Base-by-base conservation (phyloP, 2,888 invertebrate species). In the Meandrusa payeni region DNA sequence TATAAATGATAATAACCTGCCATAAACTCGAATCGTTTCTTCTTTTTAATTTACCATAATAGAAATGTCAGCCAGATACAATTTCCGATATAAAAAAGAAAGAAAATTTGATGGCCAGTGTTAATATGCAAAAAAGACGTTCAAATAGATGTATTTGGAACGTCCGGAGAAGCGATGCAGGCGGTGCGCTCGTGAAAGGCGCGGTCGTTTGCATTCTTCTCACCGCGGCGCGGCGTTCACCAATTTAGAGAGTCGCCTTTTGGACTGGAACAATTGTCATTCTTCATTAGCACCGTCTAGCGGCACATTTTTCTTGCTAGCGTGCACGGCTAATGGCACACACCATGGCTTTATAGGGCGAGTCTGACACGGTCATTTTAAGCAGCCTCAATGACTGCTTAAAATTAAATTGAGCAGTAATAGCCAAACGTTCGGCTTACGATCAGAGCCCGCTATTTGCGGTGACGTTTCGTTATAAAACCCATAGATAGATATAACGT, bases 181-280 rank as follows among this genome's bases (percentile, higher is more conserved):
- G 10, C 36, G 26, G 23, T 42, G 41, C 20, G 59, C 61, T 59
- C 66, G 74, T 74, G 73, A 76, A 75, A 74, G 59, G 52, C 55
- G 40, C 46, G 22, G 31, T 60, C 46, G 69, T 76, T 81, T 67
- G 73, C 75, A 81, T 82, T 79, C 80, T 76, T 77, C 79, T 80
- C 75, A 68, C 69, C 56, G 55, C 47, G 51, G 28, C 37, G 36
- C 45, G 46, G 38, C 42, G 48, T 33, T 49, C 57, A 59, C 67
- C 64, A 71, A 68, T 71, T 74, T 76, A 77, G 76, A 79, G 76
- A 77, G 77, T 55, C 47, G 42, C 24, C 24, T 26, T 37, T 37
- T 56, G 51, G 43, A 57, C 46, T 61, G 61, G 59, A 71, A 74
- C 71, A 73, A 76, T 76, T 73, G 77, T 75, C 65, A 74, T 73